Base-by-base conservation (phyloP, 1,140 invertebrate species). In the Zophobas atratus region DNA sequence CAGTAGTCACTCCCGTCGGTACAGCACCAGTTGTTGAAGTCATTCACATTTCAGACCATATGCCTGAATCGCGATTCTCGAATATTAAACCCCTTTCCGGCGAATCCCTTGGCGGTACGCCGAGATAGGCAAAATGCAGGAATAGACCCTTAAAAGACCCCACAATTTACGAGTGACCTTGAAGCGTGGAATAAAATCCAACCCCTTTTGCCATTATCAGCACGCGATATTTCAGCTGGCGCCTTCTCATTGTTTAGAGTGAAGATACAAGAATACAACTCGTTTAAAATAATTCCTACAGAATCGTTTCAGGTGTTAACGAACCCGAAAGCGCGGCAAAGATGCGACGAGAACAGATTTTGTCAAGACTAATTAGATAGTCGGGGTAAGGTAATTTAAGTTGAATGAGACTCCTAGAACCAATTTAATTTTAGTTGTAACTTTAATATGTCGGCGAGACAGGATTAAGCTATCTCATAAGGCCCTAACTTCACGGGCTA, bases 121-220 rank as follows among this genome's bases (percentile, higher is more conserved):
- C 38, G 57, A 51, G 49, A 51, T 51, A 51, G 49, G 49, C 49
- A 51, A 51, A 51, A 51, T 32, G 57, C 56, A 60, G 2, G 34
- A 36, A 60, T 38, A 1, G 6, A 5, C 5, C 39, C 57, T 32
- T 63, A 63, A 63, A 63, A 39, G 57, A 67, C 36, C 60, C 6
- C 20, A 41, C 60, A 39, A 67, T 63, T 63, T 38, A 67, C 20
- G 38, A 20, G 3, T 32, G 60, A 67, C 60, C 60, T 67, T 67
- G 60, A 67, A 51, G 38, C 1, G 32, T 8, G 34, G 36, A 3
- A 67, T 48, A 67, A 1, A 67, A 41, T 67, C 60, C 38, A 67
- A 38, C 60, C 60, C 60, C 33, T 67, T 67, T 60, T 67, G 39
- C 60, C 39, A 67, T 67, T 67, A 67, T 67, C 60, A 67, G 39